Base-by-base conservation (phyloP, 2,888 invertebrate species). In the Oxytorus armatus region DNA sequence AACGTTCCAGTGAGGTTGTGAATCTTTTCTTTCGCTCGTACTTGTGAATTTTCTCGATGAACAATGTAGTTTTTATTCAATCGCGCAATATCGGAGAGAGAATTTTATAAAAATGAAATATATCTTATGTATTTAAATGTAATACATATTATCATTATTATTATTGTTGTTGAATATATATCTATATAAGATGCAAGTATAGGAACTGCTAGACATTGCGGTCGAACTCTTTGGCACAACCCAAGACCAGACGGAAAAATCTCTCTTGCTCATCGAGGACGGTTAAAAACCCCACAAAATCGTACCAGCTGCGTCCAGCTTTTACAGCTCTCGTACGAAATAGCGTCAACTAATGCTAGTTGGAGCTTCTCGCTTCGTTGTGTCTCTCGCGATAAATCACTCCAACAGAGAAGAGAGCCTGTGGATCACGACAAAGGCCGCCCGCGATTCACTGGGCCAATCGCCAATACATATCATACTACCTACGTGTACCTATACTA, bases 171-270 rank as follows among this genome's bases (percentile, higher is more conserved):
- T 39, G n/a, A n/a, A n/a, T n/a, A n/a, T n/a, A n/a, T n/a, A n/a
- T n/a, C n/a, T n/a, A n/a, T n/a, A n/a, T n/a, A n/a, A 47, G 5
- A 47, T 47, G 18, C 47, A 47, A 47, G 39, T 39, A 39, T 4
- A 47, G 1, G n/a, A n/a, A n/a, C n/a, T n/a, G 3, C 16, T 47
- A 47, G 47, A 47, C 16, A 47, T 47, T 18, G 16, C 55, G 61
- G 33, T 23, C 65, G 42, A 77, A 36, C 39, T 74, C 63, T 63
- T 74, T 81, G 81, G 81, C 81, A 81, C 78, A 63, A 69, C 63
- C 63, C 59, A 53, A 53, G 65, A 49, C 61, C 69, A 78, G 81
- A 80, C 80, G 68, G 47, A 80, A 80, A 80, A 80, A 77, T 77
- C 39, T 42, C 21, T 73, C 25, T 63, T 29, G 33, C 44, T 68